Conservation (phyloP, 1,140 invertebrate species). For the Drosophila equinoxialis region DNA sequence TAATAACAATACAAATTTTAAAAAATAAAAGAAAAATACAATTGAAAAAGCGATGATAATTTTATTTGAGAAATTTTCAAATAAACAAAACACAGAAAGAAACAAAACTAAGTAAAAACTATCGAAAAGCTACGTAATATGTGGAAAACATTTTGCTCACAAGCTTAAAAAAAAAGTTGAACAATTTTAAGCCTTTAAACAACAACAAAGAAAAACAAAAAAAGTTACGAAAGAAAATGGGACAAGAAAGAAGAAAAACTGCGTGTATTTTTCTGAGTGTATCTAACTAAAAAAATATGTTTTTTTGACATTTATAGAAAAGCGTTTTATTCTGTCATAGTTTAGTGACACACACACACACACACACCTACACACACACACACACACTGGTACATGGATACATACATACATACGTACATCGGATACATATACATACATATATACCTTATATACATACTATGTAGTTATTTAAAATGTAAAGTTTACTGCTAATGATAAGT, state of each 20-base stretch:
- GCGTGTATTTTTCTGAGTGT: constrained; percentile 12
- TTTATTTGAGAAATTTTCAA: constrained; percentile 11
- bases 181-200: constrained; percentile 10
- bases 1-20: neutral
- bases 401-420: constrained; percentile 40
- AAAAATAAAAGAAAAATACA: constrained; percentile 16
- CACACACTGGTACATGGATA: constrained; percentile 20
- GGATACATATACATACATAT: constrained; percentile 44
- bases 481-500: constrained; percentile 23
- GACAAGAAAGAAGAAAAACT: neutral
- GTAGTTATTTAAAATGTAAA: constrained; percentile 44
- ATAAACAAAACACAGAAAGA: neutral
- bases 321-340: constrained; percentile 40
- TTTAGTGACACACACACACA: constrained; percentile 43
- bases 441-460: constrained; percentile 54
- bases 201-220: neutral
- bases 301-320: constrained; percentile 42
- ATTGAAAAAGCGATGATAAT: neutral
- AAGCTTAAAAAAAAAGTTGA: constrained; percentile 6
- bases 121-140: constrained; percentile 8
- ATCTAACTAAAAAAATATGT: constrained; percentile 15
- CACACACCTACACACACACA: neutral
- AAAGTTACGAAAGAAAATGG: neutral
- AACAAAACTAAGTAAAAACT: neutral
- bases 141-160: constrained; percentile 10